Conservation (phyloP, 2,797 vertebrate species). For the Meda fulgida region DNA sequence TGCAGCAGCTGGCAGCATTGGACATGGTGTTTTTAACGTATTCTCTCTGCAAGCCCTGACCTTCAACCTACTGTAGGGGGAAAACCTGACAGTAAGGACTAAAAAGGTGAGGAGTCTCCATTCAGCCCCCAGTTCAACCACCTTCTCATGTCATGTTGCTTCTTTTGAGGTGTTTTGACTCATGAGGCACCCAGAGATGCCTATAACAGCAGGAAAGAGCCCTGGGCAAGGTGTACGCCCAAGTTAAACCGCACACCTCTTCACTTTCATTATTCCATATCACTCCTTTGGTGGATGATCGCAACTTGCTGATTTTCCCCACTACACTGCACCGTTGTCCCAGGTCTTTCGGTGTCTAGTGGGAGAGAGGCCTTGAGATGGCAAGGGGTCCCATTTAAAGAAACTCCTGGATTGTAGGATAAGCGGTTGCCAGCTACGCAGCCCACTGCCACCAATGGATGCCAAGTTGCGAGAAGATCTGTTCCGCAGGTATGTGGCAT, state of each 20-base stretch:
- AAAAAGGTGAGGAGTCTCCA: slow-evolving; percentile 51
- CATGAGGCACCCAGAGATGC: slow-evolving; percentile 64
- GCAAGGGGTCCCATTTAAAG: slow-evolving; percentile 21
- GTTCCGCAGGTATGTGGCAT: slow-evolving; percentile 93
- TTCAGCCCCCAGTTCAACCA: slow-evolving; percentile 52
- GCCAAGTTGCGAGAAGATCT: slow-evolving; percentile 96
- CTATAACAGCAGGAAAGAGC: slow-evolving; percentile 51
- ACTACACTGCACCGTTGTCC: not conserved
- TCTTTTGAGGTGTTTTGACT: slow-evolving; percentile 63
- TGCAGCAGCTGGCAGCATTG: slow-evolving; percentile 64
- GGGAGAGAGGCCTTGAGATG: slow-evolving; percentile 62
- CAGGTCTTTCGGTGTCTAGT: slow-evolving; percentile 36
- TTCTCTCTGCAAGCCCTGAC: slow-evolving; percentile 62
- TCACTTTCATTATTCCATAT: slow-evolving; percentile 10
- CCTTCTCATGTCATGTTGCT: slow-evolving; percentile 57
- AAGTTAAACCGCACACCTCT: slow-evolving; percentile 34
- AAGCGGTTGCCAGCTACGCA: slow-evolving; percentile 64
- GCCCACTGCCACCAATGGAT: slow-evolving; percentile 87
- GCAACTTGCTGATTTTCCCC: slow-evolving; percentile 65
- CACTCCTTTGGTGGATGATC: slow-evolving; percentile 59
- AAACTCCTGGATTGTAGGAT: slow-evolving; percentile 39
- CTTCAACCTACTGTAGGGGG: slow-evolving; percentile 61
- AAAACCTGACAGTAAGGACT: slow-evolving; percentile 42
- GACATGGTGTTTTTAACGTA: slow-evolving; percentile 43
- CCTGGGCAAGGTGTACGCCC: not conserved